phyloP scores from a whole-genome alignment of 2,888 invertebrate genomes.

The Pycnomerus fuliginosus region DNA sequence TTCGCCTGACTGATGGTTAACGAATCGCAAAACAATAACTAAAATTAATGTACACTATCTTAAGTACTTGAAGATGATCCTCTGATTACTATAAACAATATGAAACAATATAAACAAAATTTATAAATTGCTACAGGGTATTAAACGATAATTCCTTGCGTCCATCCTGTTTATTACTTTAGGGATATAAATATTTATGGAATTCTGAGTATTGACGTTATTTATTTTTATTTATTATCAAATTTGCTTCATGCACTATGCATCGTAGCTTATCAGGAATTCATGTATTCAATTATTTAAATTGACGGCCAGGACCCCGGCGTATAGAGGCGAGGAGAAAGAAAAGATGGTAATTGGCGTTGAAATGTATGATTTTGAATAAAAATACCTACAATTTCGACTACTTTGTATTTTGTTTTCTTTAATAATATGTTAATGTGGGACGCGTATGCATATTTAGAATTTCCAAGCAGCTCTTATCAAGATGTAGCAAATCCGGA shows the following conservation, averaged over 20 bases:
- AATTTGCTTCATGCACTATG: constrained; percentile 54
- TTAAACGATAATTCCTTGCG: constrained; percentile 33
- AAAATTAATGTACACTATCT: too few relatives aligned
- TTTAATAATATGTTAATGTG: constrained; percentile 36
- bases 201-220: constrained; percentile 46
- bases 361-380: constrained; percentile 40
- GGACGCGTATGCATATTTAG: constrained; percentile 30
- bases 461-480: constrained; percentile 16
- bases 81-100: constrained; percentile 36
- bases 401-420: constrained; percentile 34
- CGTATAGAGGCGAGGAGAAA: constrained; percentile 36
- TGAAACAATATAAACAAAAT: constrained; percentile 33
- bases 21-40: too few relatives aligned
- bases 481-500: too few relatives aligned
- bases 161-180: constrained; percentile 43
- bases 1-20: too few relatives aligned
- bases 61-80: too few relatives aligned
- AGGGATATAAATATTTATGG: constrained; percentile 51
- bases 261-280: constrained; percentile 53
- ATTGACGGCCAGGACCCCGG: constrained; percentile 47
- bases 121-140: constrained; percentile 37
- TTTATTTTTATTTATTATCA: constrained; percentile 55
- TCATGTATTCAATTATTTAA: constrained; percentile 56
- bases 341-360: constrained; percentile 48
- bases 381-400: constrained; percentile 38